A percentile compares a stretch with the other conserved stretches of the same genome.
These are phyloP conservation scores for Pelochelys cantorii DNA, from an alignment of 2,797 vertebrate species.

Conservation along the genomic window DNA sequence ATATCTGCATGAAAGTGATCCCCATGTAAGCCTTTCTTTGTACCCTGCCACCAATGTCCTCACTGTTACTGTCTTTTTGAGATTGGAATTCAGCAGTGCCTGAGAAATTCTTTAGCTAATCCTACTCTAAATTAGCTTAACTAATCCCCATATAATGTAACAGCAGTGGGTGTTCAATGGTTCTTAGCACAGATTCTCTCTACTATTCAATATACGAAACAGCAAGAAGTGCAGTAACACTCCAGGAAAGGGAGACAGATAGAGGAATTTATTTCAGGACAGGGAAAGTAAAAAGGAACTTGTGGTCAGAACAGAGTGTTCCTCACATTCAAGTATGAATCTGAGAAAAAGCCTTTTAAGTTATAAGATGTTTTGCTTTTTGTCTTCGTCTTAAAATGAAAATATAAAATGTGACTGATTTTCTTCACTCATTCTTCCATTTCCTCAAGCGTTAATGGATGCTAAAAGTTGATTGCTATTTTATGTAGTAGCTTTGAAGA, in stretches of 20 bases:
- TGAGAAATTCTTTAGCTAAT: not conserved
- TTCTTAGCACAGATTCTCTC: not conserved
- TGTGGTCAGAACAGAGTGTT: not conserved
- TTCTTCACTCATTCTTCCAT: slow-evolving; percentile 9
- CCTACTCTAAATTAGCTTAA: not conserved
- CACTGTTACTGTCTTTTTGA: not conserved
- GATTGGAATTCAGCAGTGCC: not conserved
- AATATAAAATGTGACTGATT: not conserved
- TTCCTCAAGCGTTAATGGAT: not conserved
- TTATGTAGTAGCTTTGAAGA: not conserved
- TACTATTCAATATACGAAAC: not conserved
- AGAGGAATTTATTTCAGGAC: not conserved
- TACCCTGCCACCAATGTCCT: not conserved
- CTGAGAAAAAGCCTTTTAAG: not conserved
- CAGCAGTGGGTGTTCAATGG: not conserved
- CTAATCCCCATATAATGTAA: not conserved
- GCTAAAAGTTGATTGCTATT: not conserved
- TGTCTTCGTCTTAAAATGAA: not conserved
- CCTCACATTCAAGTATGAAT: not conserved
- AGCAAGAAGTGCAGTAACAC: not conserved
- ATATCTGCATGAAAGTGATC: accelerated
- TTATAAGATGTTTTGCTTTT: not conserved
- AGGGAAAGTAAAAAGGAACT: not conserved
- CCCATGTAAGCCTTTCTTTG: not conserved
- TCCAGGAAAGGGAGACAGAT: not conserved